These are phyloP conservation scores for Himantopus leucocephalus DNA, from an alignment of 2,113 vertebrate genomes.

Conservation along the genomic window DNA sequence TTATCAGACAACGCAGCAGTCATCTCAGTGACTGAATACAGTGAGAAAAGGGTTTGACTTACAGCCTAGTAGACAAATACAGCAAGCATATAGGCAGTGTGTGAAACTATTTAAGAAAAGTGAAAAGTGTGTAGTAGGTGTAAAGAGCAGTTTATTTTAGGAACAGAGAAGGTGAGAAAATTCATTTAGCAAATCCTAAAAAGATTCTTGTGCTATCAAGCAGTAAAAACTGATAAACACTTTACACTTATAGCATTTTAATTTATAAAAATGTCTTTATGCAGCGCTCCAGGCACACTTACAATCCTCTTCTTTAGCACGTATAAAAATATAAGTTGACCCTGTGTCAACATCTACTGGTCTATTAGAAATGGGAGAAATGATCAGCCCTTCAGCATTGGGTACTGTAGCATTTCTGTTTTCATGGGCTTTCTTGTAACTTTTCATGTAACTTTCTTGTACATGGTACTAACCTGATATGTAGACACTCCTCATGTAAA, in stretches of 20 bases:
- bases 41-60: background rate
- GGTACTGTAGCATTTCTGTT: background rate
- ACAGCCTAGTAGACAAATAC: background rate
- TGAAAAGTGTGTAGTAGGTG: slow-evolving; percentile 10
- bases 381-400: background rate
- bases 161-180: slow-evolving; percentile 44
- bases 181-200: slow-evolving; percentile 11
- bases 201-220: slow-evolving; percentile 44
- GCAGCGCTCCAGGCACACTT: background rate
- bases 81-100: background rate
- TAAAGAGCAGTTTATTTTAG: slow-evolving; percentile 47
- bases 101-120: background rate
- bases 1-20: background rate
- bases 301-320: background rate
- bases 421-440: background rate
- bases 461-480: background rate
- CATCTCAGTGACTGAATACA: background rate
- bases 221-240: background rate
- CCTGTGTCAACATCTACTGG: background rate
- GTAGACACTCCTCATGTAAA: background rate
- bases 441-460: background rate
- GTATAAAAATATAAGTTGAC: background rate
- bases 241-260: background rate
- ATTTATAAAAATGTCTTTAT: background rate
- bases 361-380: background rate